Evolutionary conservation across 2,113 vertebrate species (phyloP).

Genomic region (Centropristis striata): DNA sequence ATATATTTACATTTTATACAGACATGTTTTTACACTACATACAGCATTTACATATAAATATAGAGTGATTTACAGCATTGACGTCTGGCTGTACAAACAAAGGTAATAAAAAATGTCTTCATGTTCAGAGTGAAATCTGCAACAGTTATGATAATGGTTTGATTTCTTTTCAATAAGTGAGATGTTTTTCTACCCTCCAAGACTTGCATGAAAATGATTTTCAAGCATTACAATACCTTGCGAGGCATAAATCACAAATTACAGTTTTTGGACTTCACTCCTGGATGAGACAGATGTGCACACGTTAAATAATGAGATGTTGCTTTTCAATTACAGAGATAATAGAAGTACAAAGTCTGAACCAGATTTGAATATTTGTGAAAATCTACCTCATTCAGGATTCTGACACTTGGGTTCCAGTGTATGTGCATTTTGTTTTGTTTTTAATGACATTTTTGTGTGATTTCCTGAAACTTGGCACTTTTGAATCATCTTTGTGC

Average conservation of each 20-base stretch:
- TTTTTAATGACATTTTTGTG: not conserved
- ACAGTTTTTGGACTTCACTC: not conserved
- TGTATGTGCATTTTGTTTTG: not conserved
- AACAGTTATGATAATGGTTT: too few species aligned
- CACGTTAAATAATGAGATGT: not conserved
- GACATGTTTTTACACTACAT: conserved; percentile 52
- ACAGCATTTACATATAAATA: conserved; percentile 77
- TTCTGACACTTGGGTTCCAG: not conserved
- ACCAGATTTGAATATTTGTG: not conserved
- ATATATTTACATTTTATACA: conserved; percentile 63
- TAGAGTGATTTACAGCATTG: conserved; percentile 23
- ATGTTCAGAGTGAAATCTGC: not conserved
- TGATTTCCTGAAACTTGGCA: not conserved
- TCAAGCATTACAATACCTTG: not conserved
- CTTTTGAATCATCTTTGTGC: not conserved
- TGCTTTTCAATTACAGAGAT: not conserved
- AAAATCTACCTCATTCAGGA: not conserved
- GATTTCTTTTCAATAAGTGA: not conserved
- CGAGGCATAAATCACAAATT: not conserved
- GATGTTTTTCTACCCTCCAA: not conserved
- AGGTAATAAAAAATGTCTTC: not conserved
- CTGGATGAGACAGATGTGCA: not conserved
- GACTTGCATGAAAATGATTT: not conserved
- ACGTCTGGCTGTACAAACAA: conserved; percentile 22
- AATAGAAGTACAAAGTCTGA: not conserved